phyloP scores from a whole-genome alignment of 2,888 invertebrate genomes.

The Perdita meconis region DNA sequence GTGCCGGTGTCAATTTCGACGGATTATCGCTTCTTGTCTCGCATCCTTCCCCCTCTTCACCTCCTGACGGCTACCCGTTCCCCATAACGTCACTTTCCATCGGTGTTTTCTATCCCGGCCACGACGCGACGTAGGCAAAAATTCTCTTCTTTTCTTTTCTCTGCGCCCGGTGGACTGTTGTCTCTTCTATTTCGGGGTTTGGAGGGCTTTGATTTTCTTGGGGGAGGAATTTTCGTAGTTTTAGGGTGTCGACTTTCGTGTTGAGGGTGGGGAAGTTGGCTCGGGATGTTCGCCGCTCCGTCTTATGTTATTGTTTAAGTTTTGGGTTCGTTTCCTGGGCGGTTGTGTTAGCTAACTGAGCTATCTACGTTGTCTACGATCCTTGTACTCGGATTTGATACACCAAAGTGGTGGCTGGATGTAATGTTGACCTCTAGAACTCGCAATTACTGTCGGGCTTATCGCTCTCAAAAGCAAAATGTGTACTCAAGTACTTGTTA shows the following conservation, averaged over 20 bases:
- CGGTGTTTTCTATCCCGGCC: conserved; percentile 3
- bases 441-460: too few species aligned
- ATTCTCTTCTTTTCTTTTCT: not conserved
- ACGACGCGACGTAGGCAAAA: not conserved
- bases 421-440: too few species aligned
- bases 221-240: conserved; percentile 3
- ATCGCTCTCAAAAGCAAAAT: too few species aligned
- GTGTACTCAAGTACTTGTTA: too few species aligned
- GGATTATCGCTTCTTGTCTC: conserved; percentile 75
- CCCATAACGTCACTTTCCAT: conserved; percentile 17
- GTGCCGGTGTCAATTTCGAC: conserved; percentile 81
- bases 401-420: too few species aligned
- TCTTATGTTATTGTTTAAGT: too few species aligned
- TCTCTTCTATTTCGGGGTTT: not conserved
- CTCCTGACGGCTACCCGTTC: not conserved
- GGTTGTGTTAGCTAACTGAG: too few species aligned
- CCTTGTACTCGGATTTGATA: too few species aligned
- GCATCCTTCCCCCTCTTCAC: conserved; percentile 13
- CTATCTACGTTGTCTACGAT: too few species aligned
- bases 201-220: not conserved
- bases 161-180: not conserved
- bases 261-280: too few species aligned
- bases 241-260: not conserved
- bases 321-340: too few species aligned
- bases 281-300: too few species aligned